Percentiles rank a stretch among this genome's conserved stretches.
Evolutionary conservation across 2,888 invertebrate species (phyloP).

Genomic region (Tipula confusa): DNA sequence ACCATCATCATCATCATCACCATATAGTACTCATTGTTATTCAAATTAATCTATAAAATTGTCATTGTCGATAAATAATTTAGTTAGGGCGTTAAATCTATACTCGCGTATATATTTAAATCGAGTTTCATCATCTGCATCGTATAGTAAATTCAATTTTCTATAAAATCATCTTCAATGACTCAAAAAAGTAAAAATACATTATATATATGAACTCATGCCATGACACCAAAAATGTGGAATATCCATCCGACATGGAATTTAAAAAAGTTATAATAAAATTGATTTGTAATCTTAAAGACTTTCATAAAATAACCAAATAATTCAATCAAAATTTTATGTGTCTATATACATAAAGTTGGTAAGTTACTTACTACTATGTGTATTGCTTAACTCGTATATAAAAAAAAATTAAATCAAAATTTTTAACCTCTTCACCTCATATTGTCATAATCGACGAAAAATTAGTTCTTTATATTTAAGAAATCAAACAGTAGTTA

Average conservation of each 20-base stretch:
- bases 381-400: neutral
- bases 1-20: neutral
- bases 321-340: neutral
- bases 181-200: neutral
- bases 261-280: neutral
- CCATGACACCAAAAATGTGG: neutral
- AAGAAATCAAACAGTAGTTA: conserved; percentile 5
- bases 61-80: conserved; percentile 6
- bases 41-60: neutral
- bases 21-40: neutral
- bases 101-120: neutral
- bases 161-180: neutral
- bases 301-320: neutral
- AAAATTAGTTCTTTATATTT: conserved; percentile 1
- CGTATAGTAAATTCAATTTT: neutral
- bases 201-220: neutral
- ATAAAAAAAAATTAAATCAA: neutral
- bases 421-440: conserved; percentile 5
- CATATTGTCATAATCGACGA: conserved; percentile 20
- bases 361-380: neutral
- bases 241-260: neutral
- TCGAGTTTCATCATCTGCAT: neutral
- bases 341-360: neutral
- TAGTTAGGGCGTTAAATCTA: neutral
- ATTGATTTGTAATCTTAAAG: conserved; percentile 12